Evolutionary conservation across 2,113 vertebrate genomes (phyloP).

Genomic region (Neolamprologus brichardi): DNA sequence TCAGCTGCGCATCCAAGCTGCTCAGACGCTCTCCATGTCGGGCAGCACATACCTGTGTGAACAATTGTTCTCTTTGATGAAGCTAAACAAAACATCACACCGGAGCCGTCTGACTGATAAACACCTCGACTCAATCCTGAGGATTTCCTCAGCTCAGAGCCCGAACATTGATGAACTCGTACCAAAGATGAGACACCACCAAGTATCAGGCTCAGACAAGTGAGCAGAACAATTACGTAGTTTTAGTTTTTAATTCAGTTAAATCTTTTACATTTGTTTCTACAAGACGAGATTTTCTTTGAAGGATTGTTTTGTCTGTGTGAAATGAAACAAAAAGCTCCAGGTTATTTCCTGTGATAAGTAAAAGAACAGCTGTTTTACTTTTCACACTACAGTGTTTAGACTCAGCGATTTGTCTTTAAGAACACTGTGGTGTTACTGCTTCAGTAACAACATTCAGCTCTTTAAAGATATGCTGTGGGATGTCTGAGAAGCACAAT

Average conservation of each 20-base stretch:
- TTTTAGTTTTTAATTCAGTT: neutral
- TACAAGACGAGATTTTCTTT: neutral
- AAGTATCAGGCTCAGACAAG: neutral
- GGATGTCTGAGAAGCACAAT: neutral
- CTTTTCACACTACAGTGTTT: neutral
- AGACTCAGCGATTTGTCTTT: neutral
- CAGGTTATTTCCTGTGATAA: neutral
- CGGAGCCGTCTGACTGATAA: neutral
- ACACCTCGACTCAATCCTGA: neutral
- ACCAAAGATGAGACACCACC: neutral
- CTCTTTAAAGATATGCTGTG: neutral
- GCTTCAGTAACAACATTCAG: neutral
- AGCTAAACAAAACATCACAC: neutral
- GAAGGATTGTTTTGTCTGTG: neutral
- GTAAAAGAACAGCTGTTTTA: accelerated
- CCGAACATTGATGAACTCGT: neutral
- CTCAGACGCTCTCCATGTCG: neutral
- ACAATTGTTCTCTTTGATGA: neutral
- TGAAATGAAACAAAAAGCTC: neutral
- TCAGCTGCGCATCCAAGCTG: neutral
- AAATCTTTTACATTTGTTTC: accelerated
- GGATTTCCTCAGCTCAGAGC: neutral
- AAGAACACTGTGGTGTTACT: neutral
- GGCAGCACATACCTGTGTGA: neutral
- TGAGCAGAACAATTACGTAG: neutral